Percentiles rank a stretch among this genome's conserved stretches.
Conservation (phyloP, 1,140 invertebrate genomes). For the Nylanderia fulva region DNA sequence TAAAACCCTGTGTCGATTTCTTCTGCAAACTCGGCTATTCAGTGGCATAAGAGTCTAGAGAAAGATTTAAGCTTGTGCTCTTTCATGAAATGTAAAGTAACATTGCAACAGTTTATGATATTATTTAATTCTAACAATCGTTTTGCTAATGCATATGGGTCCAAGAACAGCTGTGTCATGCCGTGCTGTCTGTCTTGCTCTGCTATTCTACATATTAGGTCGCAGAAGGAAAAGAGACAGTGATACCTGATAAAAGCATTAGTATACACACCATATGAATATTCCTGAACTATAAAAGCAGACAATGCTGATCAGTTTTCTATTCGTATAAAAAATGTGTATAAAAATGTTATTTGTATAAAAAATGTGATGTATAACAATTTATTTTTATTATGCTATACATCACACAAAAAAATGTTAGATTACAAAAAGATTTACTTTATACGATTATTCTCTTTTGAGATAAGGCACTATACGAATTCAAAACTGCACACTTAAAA, state of each 20-base stretch:
- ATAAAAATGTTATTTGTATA: conserved; percentile 63
- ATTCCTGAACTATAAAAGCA: conserved; percentile 59
- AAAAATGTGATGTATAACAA: neutral
- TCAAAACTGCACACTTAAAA: conserved; percentile 64
- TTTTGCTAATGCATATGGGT: conserved; percentile 82
- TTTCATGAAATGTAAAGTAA: conserved; percentile 44
- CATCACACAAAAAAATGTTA: neutral
- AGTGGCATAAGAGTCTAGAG: conserved; percentile 56
- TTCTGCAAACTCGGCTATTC: conserved; percentile 79
- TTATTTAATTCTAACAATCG: conserved; percentile 34
- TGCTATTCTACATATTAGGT: conserved; percentile 74
- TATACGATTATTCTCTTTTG: neutral
- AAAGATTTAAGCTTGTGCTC: conserved; percentile 43
- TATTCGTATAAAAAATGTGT: conserved; percentile 54
- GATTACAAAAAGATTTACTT: neutral
- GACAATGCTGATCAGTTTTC: conserved; percentile 67
- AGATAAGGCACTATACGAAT: conserved; percentile 38
- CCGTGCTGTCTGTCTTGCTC: conserved; percentile 76
- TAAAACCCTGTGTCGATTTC: conserved; percentile 79
- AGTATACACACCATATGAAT: conserved; percentile 6
- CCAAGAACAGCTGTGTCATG: conserved; percentile 83
- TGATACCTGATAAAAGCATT: conserved; percentile 65
- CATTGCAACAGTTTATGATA: neutral
- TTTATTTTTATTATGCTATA: neutral
- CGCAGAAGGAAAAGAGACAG: conserved; percentile 82